Percentiles rank a stretch among this genome's conserved stretches.
Conservation (phyloP, 2,113 vertebrate genomes). For the Protobothrops flavoviridis region DNA sequence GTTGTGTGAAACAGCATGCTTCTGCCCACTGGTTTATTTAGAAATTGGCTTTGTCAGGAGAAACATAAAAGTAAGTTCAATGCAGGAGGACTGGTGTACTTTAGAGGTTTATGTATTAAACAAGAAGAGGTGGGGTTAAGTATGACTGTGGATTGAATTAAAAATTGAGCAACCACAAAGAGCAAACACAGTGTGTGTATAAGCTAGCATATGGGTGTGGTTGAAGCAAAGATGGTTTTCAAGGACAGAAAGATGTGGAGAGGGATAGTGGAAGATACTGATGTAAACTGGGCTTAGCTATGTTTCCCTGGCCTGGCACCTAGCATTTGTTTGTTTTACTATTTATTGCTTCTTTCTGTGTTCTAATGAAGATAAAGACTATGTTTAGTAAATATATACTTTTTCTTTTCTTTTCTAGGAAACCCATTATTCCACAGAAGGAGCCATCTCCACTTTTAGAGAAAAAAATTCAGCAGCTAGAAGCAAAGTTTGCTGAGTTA, state of each 20-base stretch:
- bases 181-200: not conserved
- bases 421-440: slow-evolving; percentile 96
- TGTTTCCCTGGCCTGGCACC: not conserved
- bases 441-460: slow-evolving; percentile 95
- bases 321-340: not conserved
- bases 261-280: not conserved
- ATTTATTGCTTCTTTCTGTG: not conserved
- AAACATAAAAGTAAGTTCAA: not conserved
- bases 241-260: not conserved
- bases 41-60: not conserved
- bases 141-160: not conserved
- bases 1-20: not conserved
- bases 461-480: slow-evolving; percentile 94
- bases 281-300: not conserved
- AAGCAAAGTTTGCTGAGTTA: slow-evolving; percentile 97
- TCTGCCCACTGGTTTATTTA: not conserved
- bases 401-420: slow-evolving; percentile 70
- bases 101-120: not conserved
- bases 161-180: not conserved
- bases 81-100: not conserved
- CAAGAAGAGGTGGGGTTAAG: not conserved
- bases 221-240: not conserved
- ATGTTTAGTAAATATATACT: not conserved
- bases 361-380: not conserved
- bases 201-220: not conserved